These are phyloP conservation scores for Plectus sambesii DNA, from an alignment of 1,140 invertebrate genomes.

Conservation along the genomic window DNA sequence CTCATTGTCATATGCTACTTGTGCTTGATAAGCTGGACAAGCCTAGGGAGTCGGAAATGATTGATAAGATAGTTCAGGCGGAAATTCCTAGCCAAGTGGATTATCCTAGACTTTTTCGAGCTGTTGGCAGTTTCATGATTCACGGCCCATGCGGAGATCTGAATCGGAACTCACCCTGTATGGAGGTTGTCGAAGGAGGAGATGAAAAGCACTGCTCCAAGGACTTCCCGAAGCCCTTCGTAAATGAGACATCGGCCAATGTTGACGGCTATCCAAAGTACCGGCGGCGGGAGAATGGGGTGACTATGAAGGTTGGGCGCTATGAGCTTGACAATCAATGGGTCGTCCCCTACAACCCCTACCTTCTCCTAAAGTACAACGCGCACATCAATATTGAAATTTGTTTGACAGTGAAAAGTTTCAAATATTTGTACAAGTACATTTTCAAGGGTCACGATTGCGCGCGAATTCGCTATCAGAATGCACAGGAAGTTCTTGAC, in stretches of 20 bases:
- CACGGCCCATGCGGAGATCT: constrained; percentile 36
- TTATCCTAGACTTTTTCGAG: constrained; percentile 46
- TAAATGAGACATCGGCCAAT: constrained; percentile 11
- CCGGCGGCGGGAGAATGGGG: constrained; percentile 22
- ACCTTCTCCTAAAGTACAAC: constrained; percentile 50
- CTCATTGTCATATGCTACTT: constrained; percentile 52
- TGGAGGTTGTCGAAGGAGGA: no score
- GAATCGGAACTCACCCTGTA: constrained; percentile 26
- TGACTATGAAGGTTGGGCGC: neutral
- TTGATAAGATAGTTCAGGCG: constrained; percentile 51
- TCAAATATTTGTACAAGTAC: constrained; percentile 50
- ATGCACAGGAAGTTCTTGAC: no score
- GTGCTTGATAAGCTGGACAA: constrained; percentile 27
- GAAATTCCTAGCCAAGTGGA: constrained; percentile 51
- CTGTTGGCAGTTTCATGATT: constrained; percentile 47
- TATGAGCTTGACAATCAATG: constrained; percentile 50
- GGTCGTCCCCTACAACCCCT: constrained; percentile 52
- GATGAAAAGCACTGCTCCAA: no score
- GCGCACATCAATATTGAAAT: constrained; percentile 51
- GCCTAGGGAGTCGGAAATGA: constrained; percentile 37
- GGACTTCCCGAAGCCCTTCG: constrained; percentile 22
- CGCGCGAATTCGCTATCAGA: no score
- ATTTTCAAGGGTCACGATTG: constrained; percentile 47
- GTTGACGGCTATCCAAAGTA: constrained; percentile 19
- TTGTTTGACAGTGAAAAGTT: constrained; percentile 51